phyloP scores from a whole-genome alignment of 2,797 vertebrate genomes.

The Babyrousa celebensis region DNA sequence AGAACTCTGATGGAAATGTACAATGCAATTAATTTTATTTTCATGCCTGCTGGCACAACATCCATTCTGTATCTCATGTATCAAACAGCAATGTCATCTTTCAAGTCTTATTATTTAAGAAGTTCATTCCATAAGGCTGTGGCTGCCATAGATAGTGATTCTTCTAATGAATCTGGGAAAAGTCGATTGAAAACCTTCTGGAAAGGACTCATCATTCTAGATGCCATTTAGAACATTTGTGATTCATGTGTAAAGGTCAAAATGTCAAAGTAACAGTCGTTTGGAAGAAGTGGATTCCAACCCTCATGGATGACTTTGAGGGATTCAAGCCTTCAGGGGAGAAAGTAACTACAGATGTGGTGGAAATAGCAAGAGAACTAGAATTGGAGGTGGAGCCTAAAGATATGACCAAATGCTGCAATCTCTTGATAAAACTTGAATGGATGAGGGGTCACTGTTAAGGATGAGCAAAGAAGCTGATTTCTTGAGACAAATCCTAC shows the following conservation, averaged over 20 bases:
- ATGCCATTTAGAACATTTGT: neutral
- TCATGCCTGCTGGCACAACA: neutral
- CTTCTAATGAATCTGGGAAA: neutral
- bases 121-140: neutral
- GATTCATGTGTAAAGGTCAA: neutral
- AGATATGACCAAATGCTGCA: neutral
- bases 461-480: neutral
- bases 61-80: neutral
- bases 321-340: neutral
- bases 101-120: neutral
- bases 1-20: neutral
- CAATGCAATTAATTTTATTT: neutral
- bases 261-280: neutral
- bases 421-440: neutral
- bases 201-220: neutral
- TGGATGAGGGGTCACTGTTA: neutral
- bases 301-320: neutral
- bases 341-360: neutral
- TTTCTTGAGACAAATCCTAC: neutral
- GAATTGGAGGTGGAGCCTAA: neutral
- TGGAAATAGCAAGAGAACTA: neutral
- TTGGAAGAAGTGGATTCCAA: neutral
- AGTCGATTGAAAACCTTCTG: neutral
- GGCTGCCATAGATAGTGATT: too few relatives aligned
- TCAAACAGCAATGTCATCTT: neutral